Percentiles rank a stretch among this genome's conserved stretches.
Evolutionary conservation across 2,888 invertebrate genomes (phyloP).

Genomic region (Sinodicranocentrus sp.): DNA sequence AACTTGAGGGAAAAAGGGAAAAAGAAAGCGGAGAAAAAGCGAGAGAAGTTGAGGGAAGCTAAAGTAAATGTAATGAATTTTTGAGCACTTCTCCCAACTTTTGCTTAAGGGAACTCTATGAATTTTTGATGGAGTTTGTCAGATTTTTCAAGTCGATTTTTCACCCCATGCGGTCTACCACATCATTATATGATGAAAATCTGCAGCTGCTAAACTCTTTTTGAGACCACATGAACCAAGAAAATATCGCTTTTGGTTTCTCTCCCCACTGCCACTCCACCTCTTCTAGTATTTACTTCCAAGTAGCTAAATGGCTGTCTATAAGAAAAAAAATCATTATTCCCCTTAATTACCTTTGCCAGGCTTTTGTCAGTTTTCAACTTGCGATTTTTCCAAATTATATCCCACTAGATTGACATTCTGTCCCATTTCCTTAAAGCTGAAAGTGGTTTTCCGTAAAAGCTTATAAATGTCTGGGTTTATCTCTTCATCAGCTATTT

Average conservation of each 20-base stretch:
- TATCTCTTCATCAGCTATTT: too few species aligned
- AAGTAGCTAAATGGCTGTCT: too few species aligned
- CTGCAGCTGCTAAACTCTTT: conserved; percentile 58
- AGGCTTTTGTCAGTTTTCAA: conserved; percentile 31
- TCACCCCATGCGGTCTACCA: conserved; percentile 67
- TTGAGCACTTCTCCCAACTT: conserved; percentile 69
- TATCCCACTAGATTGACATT: background rate
- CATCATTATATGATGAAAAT: conserved; percentile 61
- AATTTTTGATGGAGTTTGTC: conserved; percentile 75
- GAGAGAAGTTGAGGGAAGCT: conserved; percentile 48
- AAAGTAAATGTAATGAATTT: conserved; percentile 74
- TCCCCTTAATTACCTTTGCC: conserved; percentile 55
- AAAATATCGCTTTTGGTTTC: conserved; percentile 38
- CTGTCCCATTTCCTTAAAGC: too few species aligned
- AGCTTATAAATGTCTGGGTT: too few species aligned
- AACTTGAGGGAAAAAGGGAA: conserved; percentile 49
- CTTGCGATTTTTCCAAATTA: background rate
- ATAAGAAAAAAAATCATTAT: too few species aligned
- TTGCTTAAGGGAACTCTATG: conserved; percentile 69
- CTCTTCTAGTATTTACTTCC: conserved; percentile 19
- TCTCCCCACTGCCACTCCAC: conserved; percentile 25
- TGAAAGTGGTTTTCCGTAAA: too few species aligned
- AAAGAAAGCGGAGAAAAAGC: conserved; percentile 47
- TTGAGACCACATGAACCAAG: conserved; percentile 49
- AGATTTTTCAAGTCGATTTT: conserved; percentile 73